phyloP scores from a whole-genome alignment of 2,888 invertebrate genomes.

The Anodontia alba region DNA sequence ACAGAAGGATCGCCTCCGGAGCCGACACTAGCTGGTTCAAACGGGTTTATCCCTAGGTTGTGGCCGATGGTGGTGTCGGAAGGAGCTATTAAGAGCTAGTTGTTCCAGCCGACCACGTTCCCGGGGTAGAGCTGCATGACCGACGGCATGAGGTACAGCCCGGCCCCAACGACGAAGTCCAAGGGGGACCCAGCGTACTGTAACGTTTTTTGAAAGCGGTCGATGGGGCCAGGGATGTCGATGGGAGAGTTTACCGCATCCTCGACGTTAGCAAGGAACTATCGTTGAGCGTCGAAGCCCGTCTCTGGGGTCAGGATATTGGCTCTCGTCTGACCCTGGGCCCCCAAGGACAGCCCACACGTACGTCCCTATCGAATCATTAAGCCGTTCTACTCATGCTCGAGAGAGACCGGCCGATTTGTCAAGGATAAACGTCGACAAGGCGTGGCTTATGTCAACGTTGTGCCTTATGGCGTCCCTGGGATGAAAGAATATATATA shows the following conservation, averaged over 20 bases:
- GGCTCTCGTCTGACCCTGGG: background rate
- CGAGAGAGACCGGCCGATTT: background rate
- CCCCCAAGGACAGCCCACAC: conserved; percentile 7
- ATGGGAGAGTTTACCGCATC: background rate
- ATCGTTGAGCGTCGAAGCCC: background rate
- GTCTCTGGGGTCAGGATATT: background rate
- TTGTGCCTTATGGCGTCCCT: background rate
- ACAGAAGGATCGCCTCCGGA: background rate
- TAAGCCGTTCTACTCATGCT: background rate
- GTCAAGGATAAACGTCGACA: background rate
- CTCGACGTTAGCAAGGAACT: background rate
- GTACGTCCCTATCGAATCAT: conserved; percentile 9
- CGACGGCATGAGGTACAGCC: background rate
- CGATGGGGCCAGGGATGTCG: background rate
- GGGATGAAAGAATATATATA: background rate
- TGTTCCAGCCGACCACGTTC: too few relatives aligned
- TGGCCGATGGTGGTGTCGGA: background rate
- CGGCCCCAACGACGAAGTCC: background rate
- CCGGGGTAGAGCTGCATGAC: too few relatives aligned
- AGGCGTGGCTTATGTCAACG: background rate
- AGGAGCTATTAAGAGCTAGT: too few relatives aligned
- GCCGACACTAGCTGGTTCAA: too few relatives aligned
- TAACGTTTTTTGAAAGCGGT: background rate
- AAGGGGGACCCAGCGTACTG: background rate
- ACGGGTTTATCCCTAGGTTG: background rate